Evolutionary conservation across 2,888 invertebrate species (phyloP).

Genomic region (Aphrophora alni): DNA sequence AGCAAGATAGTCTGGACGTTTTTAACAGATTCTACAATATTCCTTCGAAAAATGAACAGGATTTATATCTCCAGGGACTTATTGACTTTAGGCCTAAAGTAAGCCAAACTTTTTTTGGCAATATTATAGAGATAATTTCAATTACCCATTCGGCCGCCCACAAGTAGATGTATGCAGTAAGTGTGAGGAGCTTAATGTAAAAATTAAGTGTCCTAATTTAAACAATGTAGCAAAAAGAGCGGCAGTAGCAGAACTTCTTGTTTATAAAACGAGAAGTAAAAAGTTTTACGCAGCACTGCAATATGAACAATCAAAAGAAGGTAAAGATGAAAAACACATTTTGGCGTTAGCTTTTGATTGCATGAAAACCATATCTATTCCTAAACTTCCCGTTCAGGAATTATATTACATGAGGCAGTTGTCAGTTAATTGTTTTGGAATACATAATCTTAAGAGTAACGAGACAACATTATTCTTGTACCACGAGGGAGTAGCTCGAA

Average conservation of each 20-base stretch:
- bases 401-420: conserved; percentile 45
- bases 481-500: conserved; percentile 48
- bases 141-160: conserved; percentile 38
- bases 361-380: conserved; percentile 50
- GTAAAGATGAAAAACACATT: neutral
- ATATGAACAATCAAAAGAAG: conserved; percentile 42
- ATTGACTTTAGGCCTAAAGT: neutral
- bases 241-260: conserved; percentile 47
- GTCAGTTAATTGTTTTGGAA: conserved; percentile 42
- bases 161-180: conserved; percentile 40
- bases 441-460: conserved; percentile 48
- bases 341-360: conserved; percentile 51
- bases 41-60: conserved; percentile 18
- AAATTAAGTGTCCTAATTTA: conserved; percentile 38
- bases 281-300: neutral
- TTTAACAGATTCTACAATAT: neutral
- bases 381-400: conserved; percentile 51
- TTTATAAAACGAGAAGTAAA: conserved; percentile 47
- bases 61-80: neutral
- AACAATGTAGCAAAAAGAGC: conserved; percentile 47
- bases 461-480: conserved; percentile 47
- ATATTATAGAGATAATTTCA: conserved; percentile 44
- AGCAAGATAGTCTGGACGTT: neutral
- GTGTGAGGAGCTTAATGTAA: conserved; percentile 40
- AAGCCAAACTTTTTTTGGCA: conserved; percentile 31